A percentile compares a stretch with the other conserved stretches of the same genome.
Conservation (phyloP, 2,113 vertebrate species). For the Sialia sialis region DNA sequence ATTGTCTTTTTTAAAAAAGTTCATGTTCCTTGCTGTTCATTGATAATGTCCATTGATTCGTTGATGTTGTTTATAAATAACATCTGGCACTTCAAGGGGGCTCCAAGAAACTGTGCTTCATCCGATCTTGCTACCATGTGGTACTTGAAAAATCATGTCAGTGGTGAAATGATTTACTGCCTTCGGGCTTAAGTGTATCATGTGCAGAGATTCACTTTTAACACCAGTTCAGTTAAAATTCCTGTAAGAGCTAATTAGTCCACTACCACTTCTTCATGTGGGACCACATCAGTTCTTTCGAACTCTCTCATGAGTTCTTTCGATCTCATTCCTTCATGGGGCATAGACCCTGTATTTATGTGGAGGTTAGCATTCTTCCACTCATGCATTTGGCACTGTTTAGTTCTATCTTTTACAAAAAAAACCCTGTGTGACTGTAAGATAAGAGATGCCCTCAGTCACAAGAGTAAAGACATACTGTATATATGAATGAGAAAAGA, state of each 20-base stretch:
- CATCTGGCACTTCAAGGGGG: conserved; percentile 67
- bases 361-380: too few relatives aligned
- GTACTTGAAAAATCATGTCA: background rate
- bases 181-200: background rate
- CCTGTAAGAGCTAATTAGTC: background rate
- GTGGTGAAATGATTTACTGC: background rate
- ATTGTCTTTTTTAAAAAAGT: conserved; percentile 17
- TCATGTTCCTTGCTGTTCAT: conserved; percentile 38
- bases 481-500: too few relatives aligned
- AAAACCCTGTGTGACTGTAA: too few relatives aligned
- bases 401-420: too few relatives aligned
- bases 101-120: conserved; percentile 38
- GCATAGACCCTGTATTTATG: too few relatives aligned
- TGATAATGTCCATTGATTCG: too few relatives aligned
- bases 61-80: conserved; percentile 54
- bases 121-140: background rate
- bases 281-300: too few relatives aligned
- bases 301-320: background rate
- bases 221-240: background rate
- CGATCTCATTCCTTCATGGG: too few relatives aligned
- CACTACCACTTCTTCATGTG: too few relatives aligned
- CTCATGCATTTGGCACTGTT: too few relatives aligned
- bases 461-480: background rate
- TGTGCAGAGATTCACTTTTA: background rate
- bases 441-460: too few relatives aligned